phyloP scores from a whole-genome alignment of 2,113 vertebrate genomes.

The Spilogale gracilis region DNA sequence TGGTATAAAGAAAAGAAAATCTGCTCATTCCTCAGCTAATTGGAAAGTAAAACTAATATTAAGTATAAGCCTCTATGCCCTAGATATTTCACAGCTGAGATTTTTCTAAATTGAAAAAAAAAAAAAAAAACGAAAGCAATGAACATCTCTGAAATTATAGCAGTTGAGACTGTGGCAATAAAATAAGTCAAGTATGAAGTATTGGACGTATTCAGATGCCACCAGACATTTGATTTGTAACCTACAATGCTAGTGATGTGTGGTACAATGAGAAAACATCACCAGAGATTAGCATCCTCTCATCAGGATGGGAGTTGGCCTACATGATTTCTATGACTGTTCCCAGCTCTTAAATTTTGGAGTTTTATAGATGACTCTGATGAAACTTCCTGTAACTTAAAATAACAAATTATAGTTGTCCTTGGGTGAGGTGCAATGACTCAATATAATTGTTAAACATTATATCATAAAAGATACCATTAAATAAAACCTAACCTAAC shows the following conservation, averaged over 20 bases:
- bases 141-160: constrained; percentile 40
- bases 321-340: constrained; percentile 19
- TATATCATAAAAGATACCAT: constrained; percentile 44
- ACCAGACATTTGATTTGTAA: constrained; percentile 45
- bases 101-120: constrained; percentile 21
- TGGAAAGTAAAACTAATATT: constrained; percentile 52
- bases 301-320: constrained; percentile 34
- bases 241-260: constrained; percentile 35
- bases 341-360: constrained; percentile 45
- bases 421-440: constrained; percentile 56
- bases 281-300: background rate
- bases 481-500: constrained; percentile 43
- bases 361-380: constrained; percentile 63
- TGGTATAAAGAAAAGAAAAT: background rate
- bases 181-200: background rate
- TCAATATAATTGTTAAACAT: constrained; percentile 69
- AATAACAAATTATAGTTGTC: constrained; percentile 55
- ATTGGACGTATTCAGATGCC: background rate
- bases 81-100: background rate
- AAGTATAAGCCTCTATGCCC: background rate
- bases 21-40: constrained; percentile 29
- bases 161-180: constrained; percentile 4
- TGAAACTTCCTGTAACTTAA: constrained; percentile 58
- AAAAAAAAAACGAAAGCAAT: background rate
- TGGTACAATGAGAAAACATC: constrained; percentile 44